Evolutionary conservation across 2,888 invertebrate genomes (phyloP), one percentile per base, ranked within the genome.

Genomic region (Plagodis dolabraria): DNA sequence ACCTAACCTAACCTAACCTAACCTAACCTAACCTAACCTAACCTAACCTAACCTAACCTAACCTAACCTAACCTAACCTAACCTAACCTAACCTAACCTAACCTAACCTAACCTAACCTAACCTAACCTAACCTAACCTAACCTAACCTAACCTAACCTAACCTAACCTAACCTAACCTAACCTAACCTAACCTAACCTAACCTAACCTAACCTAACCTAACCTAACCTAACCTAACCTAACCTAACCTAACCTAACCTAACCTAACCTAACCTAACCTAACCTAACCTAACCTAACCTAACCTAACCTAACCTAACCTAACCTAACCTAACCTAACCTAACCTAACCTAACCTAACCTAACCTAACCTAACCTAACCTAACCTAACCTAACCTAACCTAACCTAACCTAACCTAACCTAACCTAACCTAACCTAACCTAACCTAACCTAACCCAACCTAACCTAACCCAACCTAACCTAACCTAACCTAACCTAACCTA

Each of bases 1-100:
- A 43, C 43, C 43, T 43, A 43, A 43, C 43, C 43, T 43, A 43
- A 43, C 43, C 43, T 43, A 43, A 43, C 43, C 43, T 43, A 43
- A 43, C 43, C 43, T 43, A 43, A 43, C 43, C 43, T 43, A 43
- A 43, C 43, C 43, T 43, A 43, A 43, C 43, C 43, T 43, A 43
- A 43, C 43, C 43, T 43, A 43, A 43, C 43, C 43, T 43, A 43
- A 43, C 43, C 43, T 43, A 43, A 43, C 43, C 43, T 43, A 43
- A 43, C 43, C 43, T 43, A 43, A 43, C 43, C 43, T 43, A 43
- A 43, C 43, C 43, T 43, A 43, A 43, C 43, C 43, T 43, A 43
- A 43, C 43, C 43, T 43, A 43, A 43, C 43, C 43, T 43, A 43
- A 43, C 43, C 43, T 43, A 43, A 43, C 43, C 43, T 43, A 43